Percentiles rank a stretch among this genome's conserved stretches.
These are phyloP conservation scores for Pan troglodytes DNA, from an alignment of 2,113 vertebrate species.

Conservation along the genomic window NHGRI_mPanTro3-v2.1_pri NC_072420.2:16718001-16718500, in stretches of 20 bases:
- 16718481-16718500: no score
- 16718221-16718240: neutral
- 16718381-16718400: no score
- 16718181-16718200: neutral
- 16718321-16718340: no score
- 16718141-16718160: neutral
- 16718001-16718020: neutral
- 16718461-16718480: no score
- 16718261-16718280: neutral
- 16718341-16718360: no score
- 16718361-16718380: no score
- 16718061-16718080: neutral
- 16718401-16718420: no score
- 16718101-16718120: neutral
- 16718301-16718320: no score
- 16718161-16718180: neutral
- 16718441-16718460: no score
- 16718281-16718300: no score
- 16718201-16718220: neutral
- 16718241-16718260: neutral
- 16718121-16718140: neutral
- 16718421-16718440: no score
- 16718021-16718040: neutral
- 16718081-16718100: neutral
- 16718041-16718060: neutral